These are phyloP conservation scores for Megaustenia siamemsis DNA, from an alignment of 2,888 invertebrate genomes.

Conservation along the genomic window DNA sequence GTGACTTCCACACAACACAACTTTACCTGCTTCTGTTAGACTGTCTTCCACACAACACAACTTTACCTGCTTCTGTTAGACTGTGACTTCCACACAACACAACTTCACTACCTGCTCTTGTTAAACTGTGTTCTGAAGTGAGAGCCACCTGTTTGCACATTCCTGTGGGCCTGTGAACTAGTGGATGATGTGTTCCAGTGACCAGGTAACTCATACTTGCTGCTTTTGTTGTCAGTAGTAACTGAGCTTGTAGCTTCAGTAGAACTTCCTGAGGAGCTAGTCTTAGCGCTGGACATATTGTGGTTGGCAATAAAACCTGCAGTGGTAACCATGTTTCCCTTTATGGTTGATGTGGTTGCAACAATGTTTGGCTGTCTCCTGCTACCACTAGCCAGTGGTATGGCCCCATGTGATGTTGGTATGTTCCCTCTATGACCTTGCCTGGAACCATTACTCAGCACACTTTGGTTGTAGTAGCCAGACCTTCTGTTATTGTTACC, in stretches of 20 bases:
- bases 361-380: neutral
- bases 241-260: neutral
- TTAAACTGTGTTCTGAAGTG: neutral
- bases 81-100: too few relatives aligned
- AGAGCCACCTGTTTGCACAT: neutral
- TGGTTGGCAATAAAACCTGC: neutral
- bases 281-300: neutral
- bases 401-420: neutral
- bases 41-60: too few relatives aligned
- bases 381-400: neutral
- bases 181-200: neutral
- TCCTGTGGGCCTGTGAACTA: too few relatives aligned
- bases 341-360: neutral
- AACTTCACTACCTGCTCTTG: too few relatives aligned
- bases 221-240: neutral
- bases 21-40: too few relatives aligned
- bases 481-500: neutral
- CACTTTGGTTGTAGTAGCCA: too few relatives aligned
- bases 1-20: too few relatives aligned
- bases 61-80: too few relatives aligned
- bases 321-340: neutral
- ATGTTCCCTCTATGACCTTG: neutral
- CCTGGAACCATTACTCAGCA: neutral
- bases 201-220: neutral
- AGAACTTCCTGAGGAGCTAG: neutral